These are phyloP conservation scores for Campylomormyrus numenius DNA, from an alignment of 2,113 vertebrate genomes.

Conservation along the genomic window DNA sequence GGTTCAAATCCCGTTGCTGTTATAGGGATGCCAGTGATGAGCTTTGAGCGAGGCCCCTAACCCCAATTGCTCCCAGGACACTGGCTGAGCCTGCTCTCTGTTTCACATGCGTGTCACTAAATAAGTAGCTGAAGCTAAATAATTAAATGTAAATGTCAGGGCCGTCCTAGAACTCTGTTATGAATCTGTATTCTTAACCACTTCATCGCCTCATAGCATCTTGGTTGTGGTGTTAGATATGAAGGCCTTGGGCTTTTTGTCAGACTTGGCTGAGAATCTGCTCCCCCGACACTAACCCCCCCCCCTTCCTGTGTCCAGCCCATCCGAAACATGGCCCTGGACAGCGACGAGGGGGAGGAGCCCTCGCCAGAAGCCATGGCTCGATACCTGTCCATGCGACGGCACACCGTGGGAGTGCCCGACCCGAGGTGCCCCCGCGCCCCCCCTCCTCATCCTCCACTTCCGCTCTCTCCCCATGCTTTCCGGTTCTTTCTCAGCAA, in stretches of 20 bases:
- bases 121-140: background rate
- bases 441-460: background rate
- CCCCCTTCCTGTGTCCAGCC: slow-evolving; percentile 59
- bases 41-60: background rate
- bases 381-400: slow-evolving; percentile 92
- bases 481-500: background rate
- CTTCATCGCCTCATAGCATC: background rate
- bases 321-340: slow-evolving; percentile 83
- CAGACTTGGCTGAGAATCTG: background rate
- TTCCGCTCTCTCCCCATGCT: background rate
- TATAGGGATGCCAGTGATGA: background rate
- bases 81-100: background rate
- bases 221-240: background rate
- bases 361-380: slow-evolving; percentile 94
- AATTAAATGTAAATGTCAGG: background rate
- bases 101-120: background rate
- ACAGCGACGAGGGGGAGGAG: slow-evolving; percentile 95
- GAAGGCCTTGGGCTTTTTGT: background rate
- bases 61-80: background rate
- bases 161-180: background rate
- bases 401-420: slow-evolving; percentile 94
- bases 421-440: slow-evolving; percentile 73
- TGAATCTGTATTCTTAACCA: background rate
- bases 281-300: background rate
- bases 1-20: background rate